Base-by-base conservation (phyloP, 2,888 invertebrate genomes). In the Mantis religiosa region DNA sequence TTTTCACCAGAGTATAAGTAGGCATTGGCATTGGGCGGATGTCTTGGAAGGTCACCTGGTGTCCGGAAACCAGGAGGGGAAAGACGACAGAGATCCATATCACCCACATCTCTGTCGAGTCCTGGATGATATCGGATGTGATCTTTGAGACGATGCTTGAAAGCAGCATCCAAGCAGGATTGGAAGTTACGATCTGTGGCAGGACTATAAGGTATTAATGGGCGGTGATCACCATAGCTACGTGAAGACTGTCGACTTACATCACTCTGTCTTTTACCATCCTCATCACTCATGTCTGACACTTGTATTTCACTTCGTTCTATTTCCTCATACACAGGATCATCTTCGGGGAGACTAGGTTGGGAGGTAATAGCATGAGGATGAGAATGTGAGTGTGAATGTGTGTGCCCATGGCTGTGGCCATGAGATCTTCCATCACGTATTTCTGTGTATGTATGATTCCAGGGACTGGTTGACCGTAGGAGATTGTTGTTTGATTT, bases 271-370 rank as follows among this genome's bases (percentile, higher is more conserved):
- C 97, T 94, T 91, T 96, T 95, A 87, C 95, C 96, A 91, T 97
- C 97, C 92, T 97, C 97, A 92, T 97, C 97, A 84, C 96, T 96
- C 95, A 97, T 95, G 92, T 97, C 97, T 0, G 96, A 96, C 92
- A 96, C 96, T 87, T 96, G 94, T 4, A 96, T 95, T 92, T 96
- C 96, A 91, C 96, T 91, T 12, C 96, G 94, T 91, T 97, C 97
- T 89, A 97, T 97, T 92, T 97, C 97, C 92, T 97, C 97, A 92
- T 97, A 97, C 3, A 97, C 97, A 0, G 97, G 97, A 91, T 97
- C 97, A 91, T 97, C 97, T 85, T 93, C 93, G 90, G 92, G 92
- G 54, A 92, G 82, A 41, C 83, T 71, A 54, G 86, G 12, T 27
- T 34, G 25, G 27, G 85, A 34, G 20, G 85, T 82, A 47, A 82